Evolutionary conservation across 1,140 invertebrate genomes (phyloP).

Genomic region (Phenacoccus solenopsis): DNA sequence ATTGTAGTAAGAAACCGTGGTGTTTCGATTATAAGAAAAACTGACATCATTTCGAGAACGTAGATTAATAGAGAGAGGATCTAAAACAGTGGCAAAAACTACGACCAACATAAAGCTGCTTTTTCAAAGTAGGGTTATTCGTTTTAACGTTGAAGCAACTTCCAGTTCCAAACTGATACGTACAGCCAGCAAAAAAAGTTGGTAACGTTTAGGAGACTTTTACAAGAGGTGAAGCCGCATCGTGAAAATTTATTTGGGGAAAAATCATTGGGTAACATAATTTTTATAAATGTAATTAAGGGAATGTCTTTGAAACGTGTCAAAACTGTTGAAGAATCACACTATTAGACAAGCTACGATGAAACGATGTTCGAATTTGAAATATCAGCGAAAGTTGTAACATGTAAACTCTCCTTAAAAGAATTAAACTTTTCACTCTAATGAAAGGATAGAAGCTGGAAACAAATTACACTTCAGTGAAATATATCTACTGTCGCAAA

Average conservation of each 20-base stretch:
- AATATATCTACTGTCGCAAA: too few species aligned
- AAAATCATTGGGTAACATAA: too few species aligned
- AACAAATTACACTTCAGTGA: neutral
- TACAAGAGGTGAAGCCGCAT: constrained; percentile 1
- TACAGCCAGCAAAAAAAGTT: neutral
- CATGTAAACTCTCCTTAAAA: neutral
- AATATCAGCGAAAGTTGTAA: neutral
- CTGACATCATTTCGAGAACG: neutral
- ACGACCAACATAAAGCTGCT: neutral
- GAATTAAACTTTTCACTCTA: too few species aligned
- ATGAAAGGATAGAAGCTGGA: neutral
- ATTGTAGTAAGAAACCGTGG: neutral
- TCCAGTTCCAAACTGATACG: neutral
- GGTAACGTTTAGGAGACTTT: neutral
- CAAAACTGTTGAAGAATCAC: too few species aligned
- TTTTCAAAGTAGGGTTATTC: neutral
- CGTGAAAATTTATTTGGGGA: too few species aligned
- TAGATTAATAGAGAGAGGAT: neutral
- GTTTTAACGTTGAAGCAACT: neutral
- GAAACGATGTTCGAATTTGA: neutral
- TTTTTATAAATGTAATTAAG: neutral
- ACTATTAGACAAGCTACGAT: too few species aligned
- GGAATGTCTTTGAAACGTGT: too few species aligned
- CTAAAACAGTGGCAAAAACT: neutral
- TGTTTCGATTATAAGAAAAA: neutral